Conservation (phyloP, 1,140 invertebrate genomes). For the Eumeta japonica region DNA sequence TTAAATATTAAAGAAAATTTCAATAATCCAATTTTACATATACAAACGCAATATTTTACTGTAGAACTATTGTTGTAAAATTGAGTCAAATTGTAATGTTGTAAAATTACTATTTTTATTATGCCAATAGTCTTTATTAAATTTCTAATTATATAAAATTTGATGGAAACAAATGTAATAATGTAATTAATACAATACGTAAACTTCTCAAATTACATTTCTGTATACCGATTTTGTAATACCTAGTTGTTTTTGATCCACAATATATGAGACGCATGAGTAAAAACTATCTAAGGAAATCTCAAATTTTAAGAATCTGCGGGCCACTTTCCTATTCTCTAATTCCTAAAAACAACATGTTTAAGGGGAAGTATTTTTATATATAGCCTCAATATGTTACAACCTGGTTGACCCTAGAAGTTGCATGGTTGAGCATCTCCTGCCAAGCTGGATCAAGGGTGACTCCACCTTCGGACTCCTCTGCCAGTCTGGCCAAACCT, state of each 20-base stretch:
- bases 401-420: constrained; percentile 74
- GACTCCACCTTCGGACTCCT: constrained; percentile 39
- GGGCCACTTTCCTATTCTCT: not conserved
- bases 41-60: no score
- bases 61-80: no score
- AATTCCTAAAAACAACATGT: not conserved
- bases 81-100: no score
- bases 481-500: constrained; percentile 64
- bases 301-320: not conserved
- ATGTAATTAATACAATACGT: no score
- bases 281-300: not conserved
- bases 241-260: not conserved
- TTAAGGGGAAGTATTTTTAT: not conserved
- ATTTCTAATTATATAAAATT: no score
- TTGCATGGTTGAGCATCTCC: constrained; percentile 96
- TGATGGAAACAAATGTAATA: no score
- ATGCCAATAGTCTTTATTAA: no score
- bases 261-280: not conserved
- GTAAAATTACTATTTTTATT: no score
- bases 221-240: not conserved
- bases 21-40: no score
- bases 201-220: no score
- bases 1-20: no score
- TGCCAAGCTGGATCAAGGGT: constrained; percentile 91
- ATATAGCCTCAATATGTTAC: not conserved